These are phyloP conservation scores for Graptemys geographica DNA, from an alignment of 2,797 vertebrate species.

Conservation along the genomic window DNA sequence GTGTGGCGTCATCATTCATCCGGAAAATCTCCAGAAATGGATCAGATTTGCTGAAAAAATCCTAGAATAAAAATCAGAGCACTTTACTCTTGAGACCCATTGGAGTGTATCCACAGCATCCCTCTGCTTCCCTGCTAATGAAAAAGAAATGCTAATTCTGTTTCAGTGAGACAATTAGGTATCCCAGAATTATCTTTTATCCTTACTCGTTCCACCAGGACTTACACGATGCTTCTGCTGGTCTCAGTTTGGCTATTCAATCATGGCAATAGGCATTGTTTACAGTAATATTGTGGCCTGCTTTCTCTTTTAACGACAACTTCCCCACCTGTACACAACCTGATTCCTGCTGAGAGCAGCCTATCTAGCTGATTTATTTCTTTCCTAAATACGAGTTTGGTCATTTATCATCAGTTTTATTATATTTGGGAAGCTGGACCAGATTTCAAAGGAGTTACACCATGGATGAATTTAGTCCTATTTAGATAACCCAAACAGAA, in stretches of 20 bases:
- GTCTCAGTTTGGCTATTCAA: background rate
- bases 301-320: background rate
- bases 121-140: background rate
- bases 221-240: background rate
- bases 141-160: background rate
- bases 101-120: background rate
- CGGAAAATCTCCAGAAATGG: slow-evolving; percentile 98
- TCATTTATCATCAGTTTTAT: background rate
- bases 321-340: background rate
- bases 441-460: background rate
- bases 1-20: slow-evolving; percentile 95
- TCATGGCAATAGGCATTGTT: background rate
- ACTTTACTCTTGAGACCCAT: slow-evolving; percentile 23
- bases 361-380: background rate
- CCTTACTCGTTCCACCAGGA: background rate
- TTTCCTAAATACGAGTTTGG: background rate
- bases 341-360: background rate
- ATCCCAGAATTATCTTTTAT: background rate
- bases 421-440: background rate
- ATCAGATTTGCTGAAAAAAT: slow-evolving; percentile 99
- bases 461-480: background rate
- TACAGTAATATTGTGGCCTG: background rate
- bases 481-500: background rate
- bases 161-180: background rate
- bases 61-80: slow-evolving; percentile 83